phyloP scores from a whole-genome alignment of 2,797 vertebrate species.

The Threskiornis aethiopicus region DNA sequence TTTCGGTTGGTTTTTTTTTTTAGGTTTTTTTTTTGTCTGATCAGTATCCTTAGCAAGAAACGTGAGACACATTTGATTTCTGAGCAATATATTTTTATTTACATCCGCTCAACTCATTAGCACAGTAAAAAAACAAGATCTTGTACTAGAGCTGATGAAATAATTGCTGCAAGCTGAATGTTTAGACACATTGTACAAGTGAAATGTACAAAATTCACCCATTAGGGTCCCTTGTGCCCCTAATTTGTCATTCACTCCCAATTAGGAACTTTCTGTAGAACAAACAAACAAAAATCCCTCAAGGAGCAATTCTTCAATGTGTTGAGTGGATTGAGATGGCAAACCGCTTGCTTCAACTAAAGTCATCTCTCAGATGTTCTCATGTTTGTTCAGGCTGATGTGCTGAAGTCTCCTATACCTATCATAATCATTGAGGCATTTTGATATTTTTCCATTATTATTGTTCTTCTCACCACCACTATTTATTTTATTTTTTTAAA shows the following conservation, averaged over 20 bases:
- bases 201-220: neutral
- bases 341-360: neutral
- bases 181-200: neutral
- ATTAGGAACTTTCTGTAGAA: neutral
- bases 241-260: neutral
- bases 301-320: neutral
- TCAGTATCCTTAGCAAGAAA: neutral
- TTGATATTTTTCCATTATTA: neutral
- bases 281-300: neutral
- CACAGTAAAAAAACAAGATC: neutral
- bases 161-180: conserved; percentile 27
- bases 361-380: neutral
- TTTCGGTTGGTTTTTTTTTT: no score
- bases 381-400: accelerated
- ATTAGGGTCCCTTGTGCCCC: neutral
- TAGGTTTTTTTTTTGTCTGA: neutral
- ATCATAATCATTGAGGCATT: neutral
- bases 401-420: neutral
- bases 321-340: accelerated
- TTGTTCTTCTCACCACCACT: neutral
- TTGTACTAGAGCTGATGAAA: neutral
- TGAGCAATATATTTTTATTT: conserved; percentile 8
- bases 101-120: neutral
- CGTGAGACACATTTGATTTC: neutral
- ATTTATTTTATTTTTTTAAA: neutral